phyloP scores from a whole-genome alignment of 2,113 vertebrate species.

The Mesembrinibis cayennensis region DNA sequence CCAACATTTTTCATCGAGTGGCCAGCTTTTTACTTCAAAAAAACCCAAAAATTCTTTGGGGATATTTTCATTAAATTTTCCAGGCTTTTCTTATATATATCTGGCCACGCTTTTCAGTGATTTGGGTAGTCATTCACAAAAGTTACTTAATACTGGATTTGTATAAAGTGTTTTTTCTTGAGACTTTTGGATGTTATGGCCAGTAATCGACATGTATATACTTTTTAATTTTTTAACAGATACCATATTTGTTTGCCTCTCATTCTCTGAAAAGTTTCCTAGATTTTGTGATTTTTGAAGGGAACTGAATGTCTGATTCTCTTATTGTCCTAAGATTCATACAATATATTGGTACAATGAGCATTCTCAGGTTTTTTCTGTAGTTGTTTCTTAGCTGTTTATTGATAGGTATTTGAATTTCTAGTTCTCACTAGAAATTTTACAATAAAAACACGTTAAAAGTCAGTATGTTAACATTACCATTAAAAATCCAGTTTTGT shows the following conservation, averaged over 20 bases:
- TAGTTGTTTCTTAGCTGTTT: neutral
- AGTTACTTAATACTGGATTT: neutral
- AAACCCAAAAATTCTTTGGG: rapidly evolving
- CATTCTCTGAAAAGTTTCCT: neutral
- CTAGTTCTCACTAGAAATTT: neutral
- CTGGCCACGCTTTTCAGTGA: neutral
- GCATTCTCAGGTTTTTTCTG: neutral
- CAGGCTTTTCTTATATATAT: neutral
- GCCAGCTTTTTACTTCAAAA: neutral
- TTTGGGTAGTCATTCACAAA: neutral
- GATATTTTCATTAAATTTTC: neutral
- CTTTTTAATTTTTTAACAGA: neutral
- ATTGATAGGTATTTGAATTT: neutral
- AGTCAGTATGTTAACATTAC: neutral
- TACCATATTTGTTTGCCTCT: neutral
- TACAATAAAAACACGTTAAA: neutral
- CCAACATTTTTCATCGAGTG: neutral
- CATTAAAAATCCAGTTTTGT: neutral
- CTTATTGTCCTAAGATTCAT: neutral
- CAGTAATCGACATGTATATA: neutral
- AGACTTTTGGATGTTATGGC: neutral
- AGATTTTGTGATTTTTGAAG: neutral
- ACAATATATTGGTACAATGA: neutral
- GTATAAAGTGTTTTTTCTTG: neutral
- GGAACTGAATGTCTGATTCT: neutral